Evolutionary conservation across 2,797 vertebrate genomes (phyloP).

Genomic region (Capromys pilorides): DNA sequence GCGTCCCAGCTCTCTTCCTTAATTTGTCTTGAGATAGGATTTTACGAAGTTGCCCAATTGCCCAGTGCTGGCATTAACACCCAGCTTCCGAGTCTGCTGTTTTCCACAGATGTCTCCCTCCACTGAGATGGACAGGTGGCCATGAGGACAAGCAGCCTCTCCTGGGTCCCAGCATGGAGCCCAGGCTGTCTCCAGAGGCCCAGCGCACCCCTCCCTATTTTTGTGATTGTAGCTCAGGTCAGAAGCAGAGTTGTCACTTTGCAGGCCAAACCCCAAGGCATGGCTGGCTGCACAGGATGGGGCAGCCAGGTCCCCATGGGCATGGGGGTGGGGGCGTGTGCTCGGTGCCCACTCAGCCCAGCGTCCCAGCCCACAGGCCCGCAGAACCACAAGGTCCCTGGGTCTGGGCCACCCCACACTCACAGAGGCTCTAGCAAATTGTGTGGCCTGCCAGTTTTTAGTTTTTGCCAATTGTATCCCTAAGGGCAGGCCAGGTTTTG

Average conservation of each 20-base stretch:
- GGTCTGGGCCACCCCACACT: no score
- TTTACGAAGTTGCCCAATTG: background rate
- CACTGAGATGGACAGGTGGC: no score
- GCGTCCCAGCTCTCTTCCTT: background rate
- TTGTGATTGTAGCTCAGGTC: background rate
- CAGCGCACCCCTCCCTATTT: background rate
- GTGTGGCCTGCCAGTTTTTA: background rate
- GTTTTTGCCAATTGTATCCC: background rate
- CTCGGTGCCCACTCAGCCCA: background rate
- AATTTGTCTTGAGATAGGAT: background rate
- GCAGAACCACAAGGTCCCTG: background rate
- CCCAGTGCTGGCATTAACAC: background rate
- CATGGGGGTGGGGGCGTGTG: accelerated
- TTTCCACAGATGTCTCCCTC: background rate
- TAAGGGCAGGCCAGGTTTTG: background rate
- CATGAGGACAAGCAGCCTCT: background rate
- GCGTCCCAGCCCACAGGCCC: no score
- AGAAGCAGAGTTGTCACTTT: background rate
- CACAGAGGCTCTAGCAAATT: background rate
- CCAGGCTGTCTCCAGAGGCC: accelerated
- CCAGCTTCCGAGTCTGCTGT: background rate
- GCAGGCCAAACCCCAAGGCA: background rate
- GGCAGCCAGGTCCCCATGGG: background rate
- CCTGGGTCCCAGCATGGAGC: accelerated
- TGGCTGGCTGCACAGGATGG: accelerated